Evolutionary conservation across 35 echinoderm and acorn worm species (phyloP), one percentile per base, ranked within the genome.

Genomic region (Stichopus chloronotus): DNA sequence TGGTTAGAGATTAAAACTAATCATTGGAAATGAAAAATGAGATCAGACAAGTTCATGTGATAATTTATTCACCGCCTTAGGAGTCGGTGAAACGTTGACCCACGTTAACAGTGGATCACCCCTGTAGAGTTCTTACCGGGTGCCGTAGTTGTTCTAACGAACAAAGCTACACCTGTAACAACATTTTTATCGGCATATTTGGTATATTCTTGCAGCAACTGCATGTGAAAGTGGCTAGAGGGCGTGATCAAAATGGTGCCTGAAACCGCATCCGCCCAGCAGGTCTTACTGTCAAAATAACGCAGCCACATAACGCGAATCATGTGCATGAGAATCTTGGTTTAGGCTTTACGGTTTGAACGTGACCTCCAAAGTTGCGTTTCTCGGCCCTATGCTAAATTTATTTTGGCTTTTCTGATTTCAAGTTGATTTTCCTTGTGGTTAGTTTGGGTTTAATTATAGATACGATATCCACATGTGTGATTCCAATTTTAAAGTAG

Each of bases 201-300:
- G n/a, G 17, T 74, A 74, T 20, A 74, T 14, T 20, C 19, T n/a
- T 74, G 69, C 69, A 74, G 17, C 19, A 7, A 74, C 69, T 74
- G 3, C 30, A 74, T 65, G 19, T 65, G 19, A 56, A 58, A 85
- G 55, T 16, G 20, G 52, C 82, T 85, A 85, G 82, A 85, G 82
- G 82, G 82, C 82, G 82, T 85, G 82, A 85, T 85, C 82, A 85
- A 85, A 85, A 85, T 85, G 82, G 82, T 56, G 82, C 82, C 82
- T 85, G 82, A 58, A 85, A 85, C 82, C 82, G 55, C 82, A 58
- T 85, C 82, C 82, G 82, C 82, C 6, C 82, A 85, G 82, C 82
- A 85, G 82, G 82, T 85, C 17, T 9, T 1, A 85, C 69, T 20
- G 19, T 74, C 17, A 21, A 7, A 20, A 14, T 74, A 74, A 74